Evolutionary conservation across 1,140 invertebrate genomes (phyloP).

Genomic region (Himalopsyche phryganea): DNA sequence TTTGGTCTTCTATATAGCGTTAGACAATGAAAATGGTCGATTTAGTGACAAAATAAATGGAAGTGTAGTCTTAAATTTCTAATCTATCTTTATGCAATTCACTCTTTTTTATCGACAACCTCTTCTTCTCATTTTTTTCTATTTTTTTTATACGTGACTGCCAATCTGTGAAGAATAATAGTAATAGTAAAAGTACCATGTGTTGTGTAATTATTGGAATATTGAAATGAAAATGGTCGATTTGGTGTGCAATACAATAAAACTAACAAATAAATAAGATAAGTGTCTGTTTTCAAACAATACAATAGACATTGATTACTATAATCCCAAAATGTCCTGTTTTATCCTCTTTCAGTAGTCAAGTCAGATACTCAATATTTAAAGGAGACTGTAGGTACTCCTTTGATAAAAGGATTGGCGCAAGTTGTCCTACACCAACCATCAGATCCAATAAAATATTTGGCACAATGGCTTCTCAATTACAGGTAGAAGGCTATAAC

Average conservation of each 20-base stretch:
- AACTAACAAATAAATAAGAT: neutral
- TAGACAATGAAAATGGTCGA: no score
- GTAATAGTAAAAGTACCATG: no score
- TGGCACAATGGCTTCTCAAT: conserved; percentile 16
- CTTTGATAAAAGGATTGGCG: conserved; percentile 8
- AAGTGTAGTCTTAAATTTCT: neutral
- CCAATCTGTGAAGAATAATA: no score
- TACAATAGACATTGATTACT: neutral
- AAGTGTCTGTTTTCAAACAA: neutral
- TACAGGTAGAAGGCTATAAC: conserved; percentile 7
- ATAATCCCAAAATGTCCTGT: neutral
- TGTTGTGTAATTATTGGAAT: neutral
- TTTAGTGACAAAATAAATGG: no score
- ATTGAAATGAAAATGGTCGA: neutral
- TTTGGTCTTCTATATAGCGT: no score
- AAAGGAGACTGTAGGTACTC: conserved; percentile 9
- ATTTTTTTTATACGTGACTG: neutral
- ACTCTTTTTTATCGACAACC: neutral
- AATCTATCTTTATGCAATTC: neutral
- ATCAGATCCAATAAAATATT: conserved; percentile 17
- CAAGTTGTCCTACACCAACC: conserved; percentile 19
- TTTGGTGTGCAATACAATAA: neutral
- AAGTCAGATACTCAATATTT: conserved; percentile 8
- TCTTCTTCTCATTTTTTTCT: neutral
- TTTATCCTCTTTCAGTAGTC: neutral